These are phyloP conservation scores for Mormyrops boulengeri DNA, from an alignment of 2,797 vertebrate species.

Conservation along the genomic window DNA sequence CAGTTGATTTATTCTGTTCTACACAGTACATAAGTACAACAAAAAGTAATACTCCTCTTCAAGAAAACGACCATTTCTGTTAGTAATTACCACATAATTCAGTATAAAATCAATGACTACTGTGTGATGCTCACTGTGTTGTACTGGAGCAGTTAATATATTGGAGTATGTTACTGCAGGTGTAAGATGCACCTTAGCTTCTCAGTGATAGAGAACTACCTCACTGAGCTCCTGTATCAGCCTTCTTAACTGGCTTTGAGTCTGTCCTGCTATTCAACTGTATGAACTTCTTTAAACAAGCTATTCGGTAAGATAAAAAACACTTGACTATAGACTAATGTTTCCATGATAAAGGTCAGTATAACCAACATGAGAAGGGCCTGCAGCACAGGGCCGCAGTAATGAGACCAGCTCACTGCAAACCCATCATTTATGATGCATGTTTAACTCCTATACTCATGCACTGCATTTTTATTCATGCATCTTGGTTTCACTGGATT, in stretches of 20 bases:
- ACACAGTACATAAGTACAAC: neutral
- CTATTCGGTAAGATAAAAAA: neutral
- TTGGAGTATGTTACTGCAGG: neutral
- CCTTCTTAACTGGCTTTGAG: neutral
- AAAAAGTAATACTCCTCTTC: neutral
- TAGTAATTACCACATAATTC: neutral
- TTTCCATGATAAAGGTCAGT: neutral
- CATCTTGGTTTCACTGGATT: neutral
- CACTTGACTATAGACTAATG: neutral
- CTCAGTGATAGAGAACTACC: neutral
- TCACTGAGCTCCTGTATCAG: neutral
- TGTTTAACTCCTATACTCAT: neutral
- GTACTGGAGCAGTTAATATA: neutral
- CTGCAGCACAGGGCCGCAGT: neutral
- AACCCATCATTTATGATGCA: neutral
- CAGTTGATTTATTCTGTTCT: neutral
- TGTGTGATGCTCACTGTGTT: neutral
- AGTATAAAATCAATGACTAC: neutral
- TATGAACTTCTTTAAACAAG: neutral
- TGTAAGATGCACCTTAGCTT: neutral
- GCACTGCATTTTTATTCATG: neutral
- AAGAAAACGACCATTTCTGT: neutral
- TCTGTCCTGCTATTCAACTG: neutral
- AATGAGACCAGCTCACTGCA: neutral
- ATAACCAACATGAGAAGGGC: neutral